Conservation (phyloP, 1,140 invertebrate genomes). For the Bathynomus jamesi region DNA sequence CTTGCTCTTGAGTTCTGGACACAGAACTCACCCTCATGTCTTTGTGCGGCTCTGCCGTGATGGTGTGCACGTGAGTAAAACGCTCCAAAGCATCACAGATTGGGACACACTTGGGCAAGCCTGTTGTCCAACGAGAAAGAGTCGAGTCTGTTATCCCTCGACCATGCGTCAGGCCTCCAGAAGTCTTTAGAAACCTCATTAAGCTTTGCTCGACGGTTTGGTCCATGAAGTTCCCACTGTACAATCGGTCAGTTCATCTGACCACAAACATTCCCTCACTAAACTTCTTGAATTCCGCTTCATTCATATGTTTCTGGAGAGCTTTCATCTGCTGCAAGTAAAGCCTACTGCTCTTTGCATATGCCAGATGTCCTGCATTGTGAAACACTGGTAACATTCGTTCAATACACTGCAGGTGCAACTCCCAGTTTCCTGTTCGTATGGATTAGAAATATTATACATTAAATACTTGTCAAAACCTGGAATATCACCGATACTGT, state of each 20-base stretch:
- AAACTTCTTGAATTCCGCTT: not conserved
- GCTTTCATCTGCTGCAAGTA: not conserved
- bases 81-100: slow-evolving; percentile 24
- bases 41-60: slow-evolving; percentile 28
- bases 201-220: slow-evolving; percentile 40
- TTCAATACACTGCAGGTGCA: not conserved
- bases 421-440: not conserved
- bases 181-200: slow-evolving; percentile 39
- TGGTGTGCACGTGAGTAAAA: slow-evolving; percentile 22
- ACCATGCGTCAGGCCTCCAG: slow-evolving; percentile 39
- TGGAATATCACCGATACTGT: too few species aligned
- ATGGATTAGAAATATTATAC: too few species aligned
- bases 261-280: not conserved
- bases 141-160: slow-evolving; percentile 35
- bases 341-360: not conserved
- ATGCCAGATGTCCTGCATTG: not conserved
- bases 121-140: slow-evolving; percentile 29
- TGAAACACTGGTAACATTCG: not conserved
- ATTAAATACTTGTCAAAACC: too few species aligned
- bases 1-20: too few species aligned
- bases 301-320: not conserved
- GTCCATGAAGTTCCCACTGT: slow-evolving; percentile 40
- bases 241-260: slow-evolving; percentile 23
- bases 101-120: slow-evolving; percentile 1
- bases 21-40: too few species aligned